Evolutionary conservation across 1,140 invertebrate genomes (phyloP).

Genomic region (Neuroterus valhalla): DNA sequence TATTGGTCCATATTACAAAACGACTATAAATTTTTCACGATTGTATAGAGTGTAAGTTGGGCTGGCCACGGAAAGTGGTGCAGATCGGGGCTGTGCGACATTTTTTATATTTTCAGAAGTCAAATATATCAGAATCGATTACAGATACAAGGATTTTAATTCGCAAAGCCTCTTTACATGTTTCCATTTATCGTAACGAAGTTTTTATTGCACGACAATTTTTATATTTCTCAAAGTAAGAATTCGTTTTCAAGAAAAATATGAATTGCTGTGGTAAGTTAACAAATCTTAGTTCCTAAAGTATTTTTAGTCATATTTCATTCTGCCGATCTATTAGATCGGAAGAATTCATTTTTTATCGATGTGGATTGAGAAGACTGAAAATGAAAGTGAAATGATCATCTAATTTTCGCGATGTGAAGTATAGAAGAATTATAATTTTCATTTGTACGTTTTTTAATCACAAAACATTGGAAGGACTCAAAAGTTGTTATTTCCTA

Average conservation of each 20-base stretch:
- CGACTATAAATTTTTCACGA: not conserved
- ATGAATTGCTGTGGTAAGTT: too few species aligned
- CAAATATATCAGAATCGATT: not conserved
- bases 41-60: conserved; percentile 1
- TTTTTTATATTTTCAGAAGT: conserved; percentile 1
- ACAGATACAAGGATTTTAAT: not conserved
- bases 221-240: too few species aligned
- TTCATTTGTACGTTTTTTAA: too few species aligned
- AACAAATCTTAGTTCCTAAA: too few species aligned
- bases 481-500: not conserved
- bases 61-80: conserved; percentile 9
- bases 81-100: not conserved
- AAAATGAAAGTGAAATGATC: too few species aligned
- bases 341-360: too few species aligned
- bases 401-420: too few species aligned
- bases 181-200: not conserved
- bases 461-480: not conserved
- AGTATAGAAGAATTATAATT: too few species aligned
- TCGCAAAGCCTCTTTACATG: not conserved
- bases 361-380: too few species aligned
- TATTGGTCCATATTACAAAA: conserved; percentile 26
- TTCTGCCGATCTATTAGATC: too few species aligned
- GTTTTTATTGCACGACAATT: not conserved
- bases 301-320: too few species aligned
- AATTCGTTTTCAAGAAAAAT: too few species aligned